A percentile compares a stretch with the other conserved stretches of the same genome.
phyloP scores from a whole-genome alignment of 37 sponge, comb jelly and placozoan species.

The Cladorhizidae sp. region DNA sequence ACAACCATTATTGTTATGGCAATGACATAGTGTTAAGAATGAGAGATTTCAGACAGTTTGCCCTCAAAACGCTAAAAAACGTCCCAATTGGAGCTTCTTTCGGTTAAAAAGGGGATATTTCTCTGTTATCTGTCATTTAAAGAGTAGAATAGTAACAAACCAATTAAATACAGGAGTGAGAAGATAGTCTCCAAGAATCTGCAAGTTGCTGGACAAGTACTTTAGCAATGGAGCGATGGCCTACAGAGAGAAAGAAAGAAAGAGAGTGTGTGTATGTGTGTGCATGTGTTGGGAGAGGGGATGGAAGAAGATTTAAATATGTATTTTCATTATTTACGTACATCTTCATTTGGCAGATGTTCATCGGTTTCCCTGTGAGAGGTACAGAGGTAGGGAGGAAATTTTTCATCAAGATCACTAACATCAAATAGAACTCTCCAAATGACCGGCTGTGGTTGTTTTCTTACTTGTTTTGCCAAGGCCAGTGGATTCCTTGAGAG shows the following conservation, averaged over 20 bases:
- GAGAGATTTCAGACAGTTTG: no score
- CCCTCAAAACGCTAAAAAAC: no score
- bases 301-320: no score
- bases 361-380: slow-evolving; percentile 2
- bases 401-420: neutral
- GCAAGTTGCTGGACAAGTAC: slow-evolving; percentile 40
- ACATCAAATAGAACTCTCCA: neutral
- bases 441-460: neutral
- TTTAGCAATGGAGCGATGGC: slow-evolving; percentile 31
- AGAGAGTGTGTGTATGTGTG: no score
- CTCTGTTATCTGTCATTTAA: no score
- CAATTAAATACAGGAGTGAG: slow-evolving; percentile 25
- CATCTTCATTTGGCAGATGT: neutral
- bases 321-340: neutral
- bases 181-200: slow-evolving; percentile 41
- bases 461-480: slow-evolving; percentile 11
- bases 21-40: no score
- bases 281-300: no score
- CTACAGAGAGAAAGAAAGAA: neutral
- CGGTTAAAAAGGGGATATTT: no score
- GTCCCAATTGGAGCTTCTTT: no score
- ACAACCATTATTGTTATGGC: no score
- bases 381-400: neutral
- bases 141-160: slow-evolving; percentile 34
- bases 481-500: neutral